Evolutionary conservation across 1,140 invertebrate genomes (phyloP), one percentile per base, ranked within the genome.

Genomic region (Meloidogyne floridensis): DNA sequence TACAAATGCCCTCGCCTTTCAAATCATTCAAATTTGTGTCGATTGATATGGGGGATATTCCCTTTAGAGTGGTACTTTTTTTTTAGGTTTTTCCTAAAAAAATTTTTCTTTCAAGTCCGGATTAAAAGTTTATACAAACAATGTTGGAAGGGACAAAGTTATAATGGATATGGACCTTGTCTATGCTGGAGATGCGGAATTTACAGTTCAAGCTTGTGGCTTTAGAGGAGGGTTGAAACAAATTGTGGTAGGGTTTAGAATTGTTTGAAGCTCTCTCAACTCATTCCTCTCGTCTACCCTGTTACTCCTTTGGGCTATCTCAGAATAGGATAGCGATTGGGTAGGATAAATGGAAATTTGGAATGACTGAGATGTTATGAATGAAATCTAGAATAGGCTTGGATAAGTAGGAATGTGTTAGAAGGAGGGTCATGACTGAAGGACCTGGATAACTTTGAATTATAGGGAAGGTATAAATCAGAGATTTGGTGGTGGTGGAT

Each of bases 111-210:
- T 8, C 32, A 11, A 79, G 18, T 82, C 87, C 51, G 87, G 89
- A n/a, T 78, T 89, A 2, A 89, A 89, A 80, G 89, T 89, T 42
- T 88, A 88, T 65, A 90, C 88, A 1, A 70, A 89, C 11, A 90
- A 90, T 81, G 87, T 88, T 59, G 87, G 87, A n/a, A 80, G 87
- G 13, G 88, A 89, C 77, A 80, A 83, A 70, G 87, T 89, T 42
- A 90, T 89, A 42, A 82, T 89, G 11, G 88, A 89, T 81, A 88
- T 89, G 89, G 89, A 89, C 81, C 83, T 89, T 43, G 88, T 83
- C 13, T 89, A 89, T 75, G 85, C 86, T 13, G 85, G 84, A 6
- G 88, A 89, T 77, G 88, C 88, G n/a, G 86, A 89, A 74, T 89
- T 89, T 71, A 85, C 88, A 2, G 89, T 89, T 10, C 84, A 89